Base-by-base conservation (phyloP, 1,140 invertebrate genomes). In the Pseudomyrmex cubaensis region DNA sequence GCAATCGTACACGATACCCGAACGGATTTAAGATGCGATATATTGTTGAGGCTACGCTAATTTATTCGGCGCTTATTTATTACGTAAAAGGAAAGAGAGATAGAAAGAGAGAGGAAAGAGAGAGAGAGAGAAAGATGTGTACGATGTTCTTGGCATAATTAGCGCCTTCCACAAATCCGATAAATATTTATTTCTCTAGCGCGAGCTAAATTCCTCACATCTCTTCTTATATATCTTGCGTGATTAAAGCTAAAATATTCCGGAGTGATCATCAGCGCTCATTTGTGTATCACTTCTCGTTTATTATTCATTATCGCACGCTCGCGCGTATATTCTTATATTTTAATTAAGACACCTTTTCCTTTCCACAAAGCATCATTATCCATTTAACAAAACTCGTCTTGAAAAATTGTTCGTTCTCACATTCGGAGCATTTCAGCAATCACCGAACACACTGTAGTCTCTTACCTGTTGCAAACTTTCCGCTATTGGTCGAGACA, bases 401-500 rank as follows among this genome's bases (percentile, higher is more conserved):
- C n/a, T 35, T 8, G 1, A 15, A 66, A 46, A 66, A 17, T 20
- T 35, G 35, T 7, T 48, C 13, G 9, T 48, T 20, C 57, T 13
- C 13, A 59, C 7, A 7, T 44, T n/a, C 35, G 35, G 3, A 9
- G n/a, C 15, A 20, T 64, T 64, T 44, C 13, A 25, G 66, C 54
- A 52, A 48, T 12, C 70, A 62, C 44, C 44, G 59, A 87, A 72
- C 52, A 84, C 80, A 44, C 35, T 64, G 13, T 75, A 59, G 61
- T 69, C 72, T 66, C 86, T 87, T 87, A 88, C 87, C 87, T 88
- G 87, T 88, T 88, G 86, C 87, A 46, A 50, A 72, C 44, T 22
- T 52, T 20, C 35, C 56, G 35, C 72, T 80, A 87, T 87, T 87
- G 86, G 87, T 70, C 20, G 70, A 80, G 52, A 62, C 35, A 52